phyloP scores from a whole-genome alignment of 2,113 vertebrate species.

The Dicentrarchus labrax region DNA sequence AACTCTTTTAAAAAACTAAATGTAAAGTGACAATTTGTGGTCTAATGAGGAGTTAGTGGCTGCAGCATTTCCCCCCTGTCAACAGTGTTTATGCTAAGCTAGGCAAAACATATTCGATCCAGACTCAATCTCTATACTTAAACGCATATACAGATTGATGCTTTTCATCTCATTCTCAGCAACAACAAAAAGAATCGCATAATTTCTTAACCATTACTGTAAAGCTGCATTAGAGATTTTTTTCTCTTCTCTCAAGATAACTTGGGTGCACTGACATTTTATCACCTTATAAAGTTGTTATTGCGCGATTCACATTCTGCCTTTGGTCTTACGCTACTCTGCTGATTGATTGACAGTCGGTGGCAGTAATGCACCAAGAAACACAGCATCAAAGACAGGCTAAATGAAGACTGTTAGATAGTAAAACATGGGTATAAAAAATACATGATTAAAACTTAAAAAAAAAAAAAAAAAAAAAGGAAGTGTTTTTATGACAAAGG shows the following conservation, averaged over 20 bases:
- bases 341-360: too few species aligned
- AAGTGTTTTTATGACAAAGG: background rate
- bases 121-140: background rate
- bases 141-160: background rate
- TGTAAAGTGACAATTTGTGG: background rate
- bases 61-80: background rate
- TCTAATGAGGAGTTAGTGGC: background rate
- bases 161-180: too few species aligned
- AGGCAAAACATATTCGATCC: background rate
- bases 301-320: too few species aligned
- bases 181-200: too few species aligned
- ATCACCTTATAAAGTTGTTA: too few species aligned
- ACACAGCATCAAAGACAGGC: background rate
- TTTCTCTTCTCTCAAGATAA: too few species aligned
- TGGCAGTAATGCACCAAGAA: background rate
- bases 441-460: background rate
- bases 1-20: background rate
- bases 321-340: background rate
- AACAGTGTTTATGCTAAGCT: background rate
- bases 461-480: too few species aligned
- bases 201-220: too few species aligned
- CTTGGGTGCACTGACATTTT: too few species aligned
- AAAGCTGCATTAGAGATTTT: too few species aligned
- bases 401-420: background rate
- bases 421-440: background rate